Percentiles rank a stretch among this genome's conserved stretches.
Evolutionary conservation across 2,113 vertebrate species (phyloP).

Genomic region (Ailuropoda melanoleuca): DNA sequence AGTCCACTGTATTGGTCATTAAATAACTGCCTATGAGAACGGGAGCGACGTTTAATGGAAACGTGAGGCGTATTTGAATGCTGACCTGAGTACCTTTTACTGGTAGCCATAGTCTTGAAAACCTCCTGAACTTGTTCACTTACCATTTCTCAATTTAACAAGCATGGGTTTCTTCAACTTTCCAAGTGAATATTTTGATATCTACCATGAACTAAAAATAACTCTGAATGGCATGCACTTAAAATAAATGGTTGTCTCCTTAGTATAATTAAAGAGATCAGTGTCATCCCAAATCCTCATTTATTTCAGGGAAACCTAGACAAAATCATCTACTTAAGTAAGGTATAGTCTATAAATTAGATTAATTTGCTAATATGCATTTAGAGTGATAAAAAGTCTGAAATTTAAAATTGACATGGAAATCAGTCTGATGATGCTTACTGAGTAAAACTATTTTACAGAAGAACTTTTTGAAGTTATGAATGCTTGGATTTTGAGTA

Average conservation of each 20-base stretch:
- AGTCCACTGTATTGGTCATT: constrained; percentile 54
- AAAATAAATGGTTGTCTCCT: constrained; percentile 81
- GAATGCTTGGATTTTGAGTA: not conserved
- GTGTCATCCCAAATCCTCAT: constrained; percentile 70
- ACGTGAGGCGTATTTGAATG: constrained; percentile 57
- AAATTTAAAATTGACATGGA: constrained; percentile 63
- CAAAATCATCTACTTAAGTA: constrained; percentile 75
- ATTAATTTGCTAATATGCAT: constrained; percentile 70
- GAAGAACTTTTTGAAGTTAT: not conserved
- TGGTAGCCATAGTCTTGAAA: constrained; percentile 69
- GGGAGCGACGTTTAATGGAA: constrained; percentile 72
- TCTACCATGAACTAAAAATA: constrained; percentile 82
- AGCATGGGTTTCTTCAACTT: constrained; percentile 76
- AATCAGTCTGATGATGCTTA: constrained; percentile 42
- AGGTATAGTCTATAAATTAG: constrained; percentile 71
- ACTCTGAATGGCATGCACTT: constrained; percentile 75
- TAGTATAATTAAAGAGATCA: constrained; percentile 78
- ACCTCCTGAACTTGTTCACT: constrained; percentile 74
- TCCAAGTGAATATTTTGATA: constrained; percentile 82
- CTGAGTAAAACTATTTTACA: not conserved
- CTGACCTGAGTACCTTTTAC: constrained; percentile 74
- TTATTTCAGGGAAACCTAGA: constrained; percentile 73
- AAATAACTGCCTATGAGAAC: constrained; percentile 66
- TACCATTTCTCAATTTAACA: constrained; percentile 75
- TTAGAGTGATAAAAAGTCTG: constrained; percentile 71